Conservation (phyloP, 2,113 vertebrate genomes). For the Platanista minor region DNA sequence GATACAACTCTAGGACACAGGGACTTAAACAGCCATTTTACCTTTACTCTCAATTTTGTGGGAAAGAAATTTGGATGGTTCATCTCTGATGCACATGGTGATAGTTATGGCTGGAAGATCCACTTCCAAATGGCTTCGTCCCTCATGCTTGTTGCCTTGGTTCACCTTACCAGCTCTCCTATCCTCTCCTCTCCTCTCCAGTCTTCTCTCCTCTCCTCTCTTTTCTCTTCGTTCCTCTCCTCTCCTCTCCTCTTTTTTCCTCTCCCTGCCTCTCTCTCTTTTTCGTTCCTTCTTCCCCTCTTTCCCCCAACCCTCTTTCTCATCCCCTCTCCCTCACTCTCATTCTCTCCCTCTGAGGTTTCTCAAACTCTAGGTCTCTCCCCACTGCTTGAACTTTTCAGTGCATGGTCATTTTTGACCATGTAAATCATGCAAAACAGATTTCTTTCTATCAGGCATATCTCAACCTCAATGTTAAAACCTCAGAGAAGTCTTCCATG, state of each 20-base stretch:
- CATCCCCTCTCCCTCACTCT: fast-evolving
- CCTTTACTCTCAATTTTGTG: neutral
- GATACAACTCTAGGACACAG: neutral
- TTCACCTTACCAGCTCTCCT: neutral
- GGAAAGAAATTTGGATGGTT: neutral
- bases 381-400: neutral
- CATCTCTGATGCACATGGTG: neutral
- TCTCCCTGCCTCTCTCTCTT: neutral
- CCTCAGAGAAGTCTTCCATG: neutral
- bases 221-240: neutral
- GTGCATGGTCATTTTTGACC: neutral
- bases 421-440: neutral
- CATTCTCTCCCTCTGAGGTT: neutral
- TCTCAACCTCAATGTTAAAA: neutral
- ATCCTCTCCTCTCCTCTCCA: neutral
- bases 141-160: fast-evolving
- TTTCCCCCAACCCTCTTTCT: neutral
- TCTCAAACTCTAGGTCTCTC: neutral
- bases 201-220: too few relatives aligned
- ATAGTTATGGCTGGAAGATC: neutral
- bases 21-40: neutral
- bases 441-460: neutral
- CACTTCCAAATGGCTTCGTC: neutral
- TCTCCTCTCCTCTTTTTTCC: fast-evolving
- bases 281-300: fast-evolving